A percentile compares a stretch with the other conserved stretches of the same genome.
These are phyloP conservation scores for Mactromeris polynyma DNA, from an alignment of 2,888 invertebrate genomes.

Conservation along the genomic window DNA sequence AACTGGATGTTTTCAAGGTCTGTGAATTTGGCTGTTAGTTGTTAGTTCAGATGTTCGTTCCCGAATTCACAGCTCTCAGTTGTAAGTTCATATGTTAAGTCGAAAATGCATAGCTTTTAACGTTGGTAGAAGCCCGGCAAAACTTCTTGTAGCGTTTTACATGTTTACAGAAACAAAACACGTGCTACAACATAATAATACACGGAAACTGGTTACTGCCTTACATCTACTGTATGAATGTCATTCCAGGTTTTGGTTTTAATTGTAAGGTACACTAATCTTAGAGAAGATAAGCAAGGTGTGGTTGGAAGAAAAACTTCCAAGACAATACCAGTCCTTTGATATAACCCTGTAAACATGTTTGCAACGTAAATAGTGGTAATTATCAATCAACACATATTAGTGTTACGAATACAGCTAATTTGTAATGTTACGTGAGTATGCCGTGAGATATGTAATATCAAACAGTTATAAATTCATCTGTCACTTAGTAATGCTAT, in stretches of 20 bases:
- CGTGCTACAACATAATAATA: background rate
- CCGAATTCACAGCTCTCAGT: no score
- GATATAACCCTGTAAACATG: background rate
- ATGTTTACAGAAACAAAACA: background rate
- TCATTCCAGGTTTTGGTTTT: background rate
- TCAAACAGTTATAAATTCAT: background rate
- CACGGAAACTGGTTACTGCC: background rate
- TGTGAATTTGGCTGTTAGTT: no score
- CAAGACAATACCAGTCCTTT: background rate
- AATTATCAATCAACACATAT: background rate
- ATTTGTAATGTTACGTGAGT: background rate
- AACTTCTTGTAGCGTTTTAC: background rate
- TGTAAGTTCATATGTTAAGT: no score
- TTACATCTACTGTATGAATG: background rate
- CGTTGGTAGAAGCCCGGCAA: no score
- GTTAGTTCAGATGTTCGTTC: no score
- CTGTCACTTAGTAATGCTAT: background rate
- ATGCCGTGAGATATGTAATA: background rate
- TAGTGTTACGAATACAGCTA: background rate
- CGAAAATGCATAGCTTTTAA: no score
- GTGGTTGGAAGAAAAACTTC: background rate
- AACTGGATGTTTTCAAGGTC: no score
- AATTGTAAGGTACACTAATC: background rate
- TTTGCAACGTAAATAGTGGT: background rate
- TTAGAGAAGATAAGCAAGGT: background rate